Evolutionary conservation across 2,113 vertebrate species (phyloP), one percentile per base, ranked within the genome.

Genomic region (Patagioenas fasciata): DNA sequence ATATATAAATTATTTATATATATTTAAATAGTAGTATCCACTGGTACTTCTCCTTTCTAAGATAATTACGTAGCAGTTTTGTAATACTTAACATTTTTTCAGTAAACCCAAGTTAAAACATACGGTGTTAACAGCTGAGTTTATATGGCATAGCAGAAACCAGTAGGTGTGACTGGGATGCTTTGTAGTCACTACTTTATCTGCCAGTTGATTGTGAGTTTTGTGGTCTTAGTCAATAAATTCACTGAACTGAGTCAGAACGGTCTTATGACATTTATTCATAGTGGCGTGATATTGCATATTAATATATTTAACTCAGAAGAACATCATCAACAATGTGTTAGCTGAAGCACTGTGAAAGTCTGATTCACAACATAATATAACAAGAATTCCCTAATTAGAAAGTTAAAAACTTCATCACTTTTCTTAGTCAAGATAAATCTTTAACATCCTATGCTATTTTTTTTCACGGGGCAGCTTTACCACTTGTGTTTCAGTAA

Each of bases 201-300:
- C 56, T 38, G 26, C 38, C 80, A 71, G 14, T 21, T 83, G 60
- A 94, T 56, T 50, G 40, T 61, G 81, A 57, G 48, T 77, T 85
- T 77, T 83, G 24, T 48, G 36, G 54, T 78, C 75, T 80, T 64
- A 78, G 51, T 89, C 60, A 70, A 78, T 92, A 84, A 67, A 95
- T 80, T 74, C 80, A 70, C 86, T 64, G 66, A 87, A 84, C 78
- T 93, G 94, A 95, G 77, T 93, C 89, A 94, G 83, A 93, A 88
- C 24, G 48, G 80, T 91, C 94, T 93, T 71, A 67, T 79, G 91
- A 95, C 77, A 79, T 95, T 93, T 91, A 95, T 95, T 96, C 91
- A 93, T 60, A 78, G 61, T 29, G 89, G 42, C 56, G 62, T 34
- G 56, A 94, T 80, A 40, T 88, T 88, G 72, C 38, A 20, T 51